phyloP scores from a whole-genome alignment of 1,140 invertebrate genomes.

The Hermetia illucens region DNA sequence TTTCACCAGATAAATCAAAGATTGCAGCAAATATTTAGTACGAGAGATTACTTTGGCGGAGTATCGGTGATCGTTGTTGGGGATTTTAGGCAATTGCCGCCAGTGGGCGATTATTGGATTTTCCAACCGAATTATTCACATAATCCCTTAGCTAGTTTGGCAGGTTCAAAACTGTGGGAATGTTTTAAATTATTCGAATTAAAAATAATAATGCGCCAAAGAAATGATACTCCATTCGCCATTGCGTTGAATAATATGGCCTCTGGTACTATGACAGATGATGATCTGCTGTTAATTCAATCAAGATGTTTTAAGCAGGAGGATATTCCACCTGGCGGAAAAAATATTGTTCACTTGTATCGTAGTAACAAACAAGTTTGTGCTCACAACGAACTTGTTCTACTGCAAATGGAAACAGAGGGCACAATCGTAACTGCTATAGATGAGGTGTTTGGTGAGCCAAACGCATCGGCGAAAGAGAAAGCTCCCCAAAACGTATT shows the following conservation, averaged over 20 bases:
- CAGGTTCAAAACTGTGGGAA: slow-evolving; percentile 4
- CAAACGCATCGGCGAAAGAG: no score
- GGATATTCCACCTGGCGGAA: no score
- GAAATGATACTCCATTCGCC: slow-evolving; percentile 11
- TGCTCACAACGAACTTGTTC: no score
- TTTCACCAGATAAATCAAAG: slow-evolving; percentile 14
- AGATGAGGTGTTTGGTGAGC: no score
- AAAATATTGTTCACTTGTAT: no score
- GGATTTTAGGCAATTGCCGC: slow-evolving; percentile 8
- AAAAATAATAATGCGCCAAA: slow-evolving; percentile 13
- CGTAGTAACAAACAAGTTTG: no score
- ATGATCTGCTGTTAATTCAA: no score
- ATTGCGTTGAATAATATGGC: slow-evolving; percentile 12
- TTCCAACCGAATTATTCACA: slow-evolving; percentile 3
- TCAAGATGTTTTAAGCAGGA: no score
- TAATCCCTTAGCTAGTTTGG: neutral
- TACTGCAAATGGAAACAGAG: no score
- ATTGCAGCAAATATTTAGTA: slow-evolving; percentile 18
- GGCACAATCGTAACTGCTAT: no score
- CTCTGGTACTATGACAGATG: slow-evolving; percentile 6
- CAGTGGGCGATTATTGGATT: slow-evolving; percentile 5
- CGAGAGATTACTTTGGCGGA: slow-evolving; percentile 11
- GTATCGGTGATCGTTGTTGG: slow-evolving; percentile 9
- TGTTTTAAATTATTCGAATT: slow-evolving; percentile 9
- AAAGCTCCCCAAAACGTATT: no score